These are phyloP conservation scores for Steatocranus sp. DNA, from an alignment of 2,797 vertebrate genomes.

Conservation along the genomic window DNA sequence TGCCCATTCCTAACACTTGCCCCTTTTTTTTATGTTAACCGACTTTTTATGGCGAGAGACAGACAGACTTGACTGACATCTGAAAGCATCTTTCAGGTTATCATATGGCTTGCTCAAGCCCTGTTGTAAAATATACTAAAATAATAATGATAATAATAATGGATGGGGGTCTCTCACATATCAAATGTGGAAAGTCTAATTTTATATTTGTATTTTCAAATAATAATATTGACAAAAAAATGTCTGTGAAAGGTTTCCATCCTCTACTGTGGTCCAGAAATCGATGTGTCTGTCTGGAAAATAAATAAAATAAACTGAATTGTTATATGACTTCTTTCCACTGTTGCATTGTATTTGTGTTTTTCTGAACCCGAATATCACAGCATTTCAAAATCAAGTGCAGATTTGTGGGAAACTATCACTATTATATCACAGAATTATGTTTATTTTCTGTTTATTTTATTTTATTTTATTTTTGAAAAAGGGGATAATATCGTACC, in stretches of 20 bases:
- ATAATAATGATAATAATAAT: conserved; percentile 68
- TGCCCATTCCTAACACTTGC: conserved; percentile 78
- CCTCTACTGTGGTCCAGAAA: conserved; percentile 99
- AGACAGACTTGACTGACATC: conserved; percentile 77
- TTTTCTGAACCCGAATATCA: background rate
- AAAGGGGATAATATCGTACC: background rate
- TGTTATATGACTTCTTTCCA: conserved; percentile 72
- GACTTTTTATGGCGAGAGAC: conserved; percentile 78
- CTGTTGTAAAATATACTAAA: conserved; percentile 93
- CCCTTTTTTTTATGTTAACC: conserved; percentile 74
- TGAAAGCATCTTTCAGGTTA: conserved; percentile 97
- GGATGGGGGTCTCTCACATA: conserved; percentile 98
- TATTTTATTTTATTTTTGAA: background rate
- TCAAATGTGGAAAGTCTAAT: conserved; percentile 99
- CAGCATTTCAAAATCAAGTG: background rate
- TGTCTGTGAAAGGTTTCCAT: conserved; percentile 99
- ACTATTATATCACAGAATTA: background rate
- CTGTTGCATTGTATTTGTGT: conserved; percentile 47
- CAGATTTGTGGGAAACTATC: background rate
- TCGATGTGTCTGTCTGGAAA: conserved; percentile 98
- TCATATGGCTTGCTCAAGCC: conserved; percentile 96
- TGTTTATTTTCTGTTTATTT: background rate
- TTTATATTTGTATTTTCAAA: conserved; percentile 99
- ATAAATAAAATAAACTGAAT: conserved; percentile 93
- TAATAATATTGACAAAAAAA: conserved; percentile 84